These are phyloP conservation scores for Drosophila auraria DNA, from an alignment of 1,140 invertebrate genomes.

Conservation along the genomic window DNA sequence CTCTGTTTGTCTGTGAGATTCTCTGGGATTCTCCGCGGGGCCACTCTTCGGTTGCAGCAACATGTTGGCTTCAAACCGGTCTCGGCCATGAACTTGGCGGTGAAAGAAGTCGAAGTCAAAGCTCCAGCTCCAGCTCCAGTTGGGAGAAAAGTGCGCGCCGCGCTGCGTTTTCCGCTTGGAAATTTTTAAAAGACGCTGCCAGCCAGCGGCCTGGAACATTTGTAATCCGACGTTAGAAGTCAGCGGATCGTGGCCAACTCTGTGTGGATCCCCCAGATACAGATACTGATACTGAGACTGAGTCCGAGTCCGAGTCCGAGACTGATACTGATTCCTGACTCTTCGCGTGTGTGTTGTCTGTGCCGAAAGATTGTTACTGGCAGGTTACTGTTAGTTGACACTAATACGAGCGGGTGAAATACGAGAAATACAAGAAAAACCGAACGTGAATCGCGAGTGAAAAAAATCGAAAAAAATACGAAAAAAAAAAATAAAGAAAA, in stretches of 20 bases:
- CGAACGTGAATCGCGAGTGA: conserved; percentile 50
- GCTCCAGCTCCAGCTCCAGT: conserved; percentile 24
- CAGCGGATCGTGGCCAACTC: conserved; percentile 63
- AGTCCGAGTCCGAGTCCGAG: neutral
- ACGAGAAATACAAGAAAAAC: conserved; percentile 45
- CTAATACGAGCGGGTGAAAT: conserved; percentile 65
- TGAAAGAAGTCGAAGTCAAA: conserved; percentile 49
- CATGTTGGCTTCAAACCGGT: conserved; percentile 67
- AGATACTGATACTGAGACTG: conserved; percentile 6
- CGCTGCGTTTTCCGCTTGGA: conserved; percentile 67
- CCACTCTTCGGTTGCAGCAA: conserved; percentile 38
- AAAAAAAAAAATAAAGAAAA: conserved; percentile 14
- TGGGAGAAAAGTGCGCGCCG: conserved; percentile 48
- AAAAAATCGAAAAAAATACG: conserved; percentile 27
- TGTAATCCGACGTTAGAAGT: conserved; percentile 83
- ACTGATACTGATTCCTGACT: conserved; percentile 30
- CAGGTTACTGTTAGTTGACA: conserved; percentile 84
- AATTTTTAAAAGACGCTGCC: conserved; percentile 85
- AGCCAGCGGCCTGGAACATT: conserved; percentile 79
- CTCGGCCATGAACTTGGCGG: conserved; percentile 63
- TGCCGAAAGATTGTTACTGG: conserved; percentile 35
- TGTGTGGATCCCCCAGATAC: conserved; percentile 13
- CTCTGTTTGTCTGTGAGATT: conserved; percentile 9
- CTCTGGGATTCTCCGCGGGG: conserved; percentile 16
- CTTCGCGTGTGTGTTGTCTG: conserved; percentile 46